Percentiles rank a stretch among this genome's conserved stretches.
These are phyloP conservation scores for Sylvilagus floridanus DNA, from an alignment of 2,797 vertebrate species.

Conservation along the genomic window DNA sequence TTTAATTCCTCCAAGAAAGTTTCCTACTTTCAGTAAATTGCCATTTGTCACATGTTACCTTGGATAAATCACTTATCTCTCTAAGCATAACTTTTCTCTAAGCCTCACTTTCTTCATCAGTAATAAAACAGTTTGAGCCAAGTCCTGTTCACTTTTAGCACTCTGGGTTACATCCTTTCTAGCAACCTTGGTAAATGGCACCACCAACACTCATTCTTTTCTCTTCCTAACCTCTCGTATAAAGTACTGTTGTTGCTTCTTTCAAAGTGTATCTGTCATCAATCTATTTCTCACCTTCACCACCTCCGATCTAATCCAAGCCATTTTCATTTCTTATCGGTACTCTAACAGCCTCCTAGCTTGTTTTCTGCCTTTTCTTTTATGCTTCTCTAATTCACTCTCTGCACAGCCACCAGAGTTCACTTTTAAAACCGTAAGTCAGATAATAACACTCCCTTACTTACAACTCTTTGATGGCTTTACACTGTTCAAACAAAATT, in stretches of 20 bases:
- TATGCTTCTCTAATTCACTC: not conserved
- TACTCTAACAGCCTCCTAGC: not conserved
- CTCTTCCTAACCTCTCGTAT: not conserved
- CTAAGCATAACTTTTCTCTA: conserved; percentile 19
- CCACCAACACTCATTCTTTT: not conserved
- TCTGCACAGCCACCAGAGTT: not conserved
- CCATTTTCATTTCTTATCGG: conserved; percentile 15
- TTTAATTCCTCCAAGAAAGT: conserved; percentile 19
- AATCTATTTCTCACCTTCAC: not conserved
- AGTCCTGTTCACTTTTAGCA: conserved; percentile 35
- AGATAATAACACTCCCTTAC: not conserved
- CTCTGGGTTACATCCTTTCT: conserved; percentile 34
- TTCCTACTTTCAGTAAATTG: conserved; percentile 57
- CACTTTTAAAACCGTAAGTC: not conserved
- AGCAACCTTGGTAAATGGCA: not conserved
- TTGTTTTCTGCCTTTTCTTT: conserved; percentile 51
- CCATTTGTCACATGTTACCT: conserved; percentile 22
- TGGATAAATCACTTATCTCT: conserved; percentile 36
- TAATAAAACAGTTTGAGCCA: conserved; percentile 10
- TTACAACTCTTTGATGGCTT: conserved; percentile 15
- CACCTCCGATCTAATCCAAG: not conserved
- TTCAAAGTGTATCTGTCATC: not conserved
- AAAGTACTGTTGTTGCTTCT: not conserved
- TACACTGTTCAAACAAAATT: conserved; percentile 14
- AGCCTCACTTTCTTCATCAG: conserved; percentile 32